Base-by-base conservation (phyloP, 2,113 vertebrate species). In the Rhagologus leucostigma region DNA sequence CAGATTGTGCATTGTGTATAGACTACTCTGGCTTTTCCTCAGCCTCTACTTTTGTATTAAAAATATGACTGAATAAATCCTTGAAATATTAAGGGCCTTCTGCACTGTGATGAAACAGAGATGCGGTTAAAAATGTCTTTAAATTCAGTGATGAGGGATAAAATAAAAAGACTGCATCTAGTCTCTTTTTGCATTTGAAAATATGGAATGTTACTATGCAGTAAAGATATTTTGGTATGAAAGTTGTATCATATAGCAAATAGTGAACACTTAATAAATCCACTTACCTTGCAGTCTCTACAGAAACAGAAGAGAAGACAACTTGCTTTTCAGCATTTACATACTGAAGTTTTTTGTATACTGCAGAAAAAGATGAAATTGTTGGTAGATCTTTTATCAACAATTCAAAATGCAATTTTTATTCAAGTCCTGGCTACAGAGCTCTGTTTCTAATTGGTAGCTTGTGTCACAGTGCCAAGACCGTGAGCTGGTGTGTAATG, bases 81-180 rank as follows among this genome's bases (percentile, higher is more conserved):
- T 96, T 95, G 84, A 95, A 96, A 77, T 96, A 81, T 57, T 95
- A 96, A 94, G 93, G 93, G 96, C 96, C 97, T 96, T 96, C 97
- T 96, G 95, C 97, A 97, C 95, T 97, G 96, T 97, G 97, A 96
- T 96, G 89, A 95, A 96, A 93, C 89, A 95, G 96, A 97, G 89
- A 95, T 95, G 87, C 83, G 73, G 93, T 96, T 95, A 90, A 95
- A 91, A 84, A 81, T 64, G 75, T 95, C 92, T 95, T 95, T 93
- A 92, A 96, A 91, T 94, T 93, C 84, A 92, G 64, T 77, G 70
- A 93, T 84, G 64, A 84, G 86, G 57, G 89, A 74, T 82, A 64
- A 96, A 94, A 87, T 53, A 46, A 89, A 90, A 90, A 85, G 59
- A 57, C 84, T 88, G 89, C 85, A 69, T 95, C 93, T 91, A 22